phyloP scores from a whole-genome alignment of 2,797 vertebrate genomes.

The Distichodus sexfasciatus region DNA sequence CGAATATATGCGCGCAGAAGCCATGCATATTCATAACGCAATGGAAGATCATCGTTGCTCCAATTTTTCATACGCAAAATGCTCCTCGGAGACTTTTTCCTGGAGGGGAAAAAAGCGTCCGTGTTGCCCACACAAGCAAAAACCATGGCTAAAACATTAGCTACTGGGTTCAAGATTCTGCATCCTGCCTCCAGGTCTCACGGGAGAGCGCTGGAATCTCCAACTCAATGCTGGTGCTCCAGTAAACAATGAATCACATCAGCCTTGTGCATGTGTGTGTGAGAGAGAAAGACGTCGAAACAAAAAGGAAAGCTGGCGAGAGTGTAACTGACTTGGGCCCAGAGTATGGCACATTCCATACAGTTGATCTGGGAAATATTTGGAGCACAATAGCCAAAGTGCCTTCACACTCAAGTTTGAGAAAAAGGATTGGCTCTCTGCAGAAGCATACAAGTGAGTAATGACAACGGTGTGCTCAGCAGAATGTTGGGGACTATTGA shows the following conservation, averaged over 20 bases:
- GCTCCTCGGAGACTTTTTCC: conserved; percentile 40
- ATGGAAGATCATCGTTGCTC: conserved; percentile 38
- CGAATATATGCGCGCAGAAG: conserved; percentile 20
- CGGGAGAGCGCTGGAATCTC: conserved; percentile 78
- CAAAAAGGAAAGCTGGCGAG: conserved; percentile 32
- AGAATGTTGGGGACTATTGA: not conserved
- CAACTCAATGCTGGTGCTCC: conserved; percentile 72
- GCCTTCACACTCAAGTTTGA: conserved; percentile 29
- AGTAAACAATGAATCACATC: conserved; percentile 75
- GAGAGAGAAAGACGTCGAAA: conserved; percentile 49
- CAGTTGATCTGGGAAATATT: conserved; percentile 51
- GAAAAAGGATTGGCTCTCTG: conserved; percentile 32
- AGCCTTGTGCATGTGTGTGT: conserved; percentile 56
- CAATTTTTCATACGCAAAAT: conserved; percentile 35
- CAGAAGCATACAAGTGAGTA: conserved; percentile 15
- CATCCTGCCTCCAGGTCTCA: conserved; percentile 80
- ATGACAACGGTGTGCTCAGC: conserved; percentile 9
- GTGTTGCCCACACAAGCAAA: conserved; percentile 58
- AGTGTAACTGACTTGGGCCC: conserved; percentile 30
- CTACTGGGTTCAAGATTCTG: conserved; percentile 79
- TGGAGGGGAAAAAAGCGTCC: conserved; percentile 28
- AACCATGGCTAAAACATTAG: conserved; percentile 73
- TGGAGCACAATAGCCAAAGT: conserved; percentile 45
- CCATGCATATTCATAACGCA: conserved; percentile 42
- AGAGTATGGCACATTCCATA: conserved; percentile 39